A percentile compares a stretch with the other conserved stretches of the same genome.
Conservation (phyloP, 2,113 vertebrate genomes). For the Dendrocopos noguchii region DNA sequence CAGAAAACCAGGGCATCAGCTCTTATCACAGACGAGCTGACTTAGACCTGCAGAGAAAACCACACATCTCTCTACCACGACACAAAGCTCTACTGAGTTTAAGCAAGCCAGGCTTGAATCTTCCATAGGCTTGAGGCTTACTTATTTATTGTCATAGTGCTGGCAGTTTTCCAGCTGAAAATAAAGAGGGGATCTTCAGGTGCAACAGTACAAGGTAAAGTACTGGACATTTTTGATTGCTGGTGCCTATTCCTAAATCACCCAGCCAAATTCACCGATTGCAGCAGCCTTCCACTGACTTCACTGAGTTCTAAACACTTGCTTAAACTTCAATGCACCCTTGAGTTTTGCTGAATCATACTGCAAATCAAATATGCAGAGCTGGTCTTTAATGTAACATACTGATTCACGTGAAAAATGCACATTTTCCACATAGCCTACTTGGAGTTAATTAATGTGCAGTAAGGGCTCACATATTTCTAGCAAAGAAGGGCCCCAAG, state of each 20-base stretch:
- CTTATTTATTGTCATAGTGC: neutral
- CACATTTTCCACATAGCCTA: slow-evolving; percentile 46
- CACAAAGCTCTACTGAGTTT: neutral
- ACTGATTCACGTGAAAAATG: slow-evolving; percentile 58
- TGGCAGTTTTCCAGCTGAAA: neutral
- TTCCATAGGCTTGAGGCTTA: neutral
- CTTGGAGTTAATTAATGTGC: slow-evolving; percentile 56
- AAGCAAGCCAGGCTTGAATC: neutral
- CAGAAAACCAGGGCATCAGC: neutral
- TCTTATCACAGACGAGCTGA: neutral
- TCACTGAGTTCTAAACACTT: neutral
- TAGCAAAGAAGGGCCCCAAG: slow-evolving; percentile 7
- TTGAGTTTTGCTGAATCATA: slow-evolving; percentile 58
- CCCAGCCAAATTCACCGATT: neutral
- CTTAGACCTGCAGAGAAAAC: neutral
- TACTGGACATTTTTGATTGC: neutral
- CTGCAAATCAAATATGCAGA: slow-evolving; percentile 57
- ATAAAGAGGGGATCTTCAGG: neutral
- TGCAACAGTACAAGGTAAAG: neutral
- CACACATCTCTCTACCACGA: accelerated
- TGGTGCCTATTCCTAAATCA: neutral
- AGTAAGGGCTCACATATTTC: slow-evolving; percentile 52
- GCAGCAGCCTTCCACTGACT: neutral
- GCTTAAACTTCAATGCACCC: slow-evolving; percentile 19
- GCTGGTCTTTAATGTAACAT: slow-evolving; percentile 49